These are phyloP conservation scores for Mormoops blainvillei DNA, from an alignment of 2,113 vertebrate genomes.

Conservation along the genomic window DNA sequence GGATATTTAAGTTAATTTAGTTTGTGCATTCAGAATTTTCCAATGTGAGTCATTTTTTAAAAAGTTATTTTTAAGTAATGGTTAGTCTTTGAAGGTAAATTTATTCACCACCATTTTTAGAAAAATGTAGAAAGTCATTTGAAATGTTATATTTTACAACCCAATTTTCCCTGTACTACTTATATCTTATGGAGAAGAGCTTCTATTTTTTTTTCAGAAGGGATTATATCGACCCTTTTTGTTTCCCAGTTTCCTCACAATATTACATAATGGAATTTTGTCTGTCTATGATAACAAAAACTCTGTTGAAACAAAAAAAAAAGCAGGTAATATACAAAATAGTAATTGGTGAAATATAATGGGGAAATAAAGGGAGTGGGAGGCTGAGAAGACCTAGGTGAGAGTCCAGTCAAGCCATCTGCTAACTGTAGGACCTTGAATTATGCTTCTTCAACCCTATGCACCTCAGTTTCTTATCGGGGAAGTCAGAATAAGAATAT, in stretches of 20 bases:
- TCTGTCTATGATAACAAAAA: neutral
- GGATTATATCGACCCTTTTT: neutral
- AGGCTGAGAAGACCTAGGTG: neutral
- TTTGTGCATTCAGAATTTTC: constrained; percentile 23
- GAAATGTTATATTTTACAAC: neutral
- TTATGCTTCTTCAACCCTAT: neutral
- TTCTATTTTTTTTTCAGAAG: neutral
- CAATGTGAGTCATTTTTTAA: constrained; percentile 48
- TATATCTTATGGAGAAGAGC: neutral
- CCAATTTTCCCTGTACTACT: neutral
- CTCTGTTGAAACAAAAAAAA: neutral
- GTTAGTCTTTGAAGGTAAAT: constrained; percentile 33
- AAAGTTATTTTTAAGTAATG: constrained; percentile 40
- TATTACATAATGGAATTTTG: neutral
- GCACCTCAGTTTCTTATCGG: neutral
- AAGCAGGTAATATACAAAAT: neutral
- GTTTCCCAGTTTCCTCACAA: neutral
- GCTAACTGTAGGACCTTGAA: neutral
- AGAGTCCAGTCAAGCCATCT: neutral
- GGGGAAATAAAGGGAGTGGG: neutral
- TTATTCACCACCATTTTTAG: constrained; percentile 30
- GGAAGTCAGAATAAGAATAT: neutral
- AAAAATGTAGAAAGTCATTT: constrained; percentile 21
- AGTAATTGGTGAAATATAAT: neutral
- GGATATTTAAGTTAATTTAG: constrained; percentile 55